These are phyloP conservation scores for Oreotragus oreotragus DNA, from an alignment of 2,113 vertebrate species.

Conservation along the genomic window DNA sequence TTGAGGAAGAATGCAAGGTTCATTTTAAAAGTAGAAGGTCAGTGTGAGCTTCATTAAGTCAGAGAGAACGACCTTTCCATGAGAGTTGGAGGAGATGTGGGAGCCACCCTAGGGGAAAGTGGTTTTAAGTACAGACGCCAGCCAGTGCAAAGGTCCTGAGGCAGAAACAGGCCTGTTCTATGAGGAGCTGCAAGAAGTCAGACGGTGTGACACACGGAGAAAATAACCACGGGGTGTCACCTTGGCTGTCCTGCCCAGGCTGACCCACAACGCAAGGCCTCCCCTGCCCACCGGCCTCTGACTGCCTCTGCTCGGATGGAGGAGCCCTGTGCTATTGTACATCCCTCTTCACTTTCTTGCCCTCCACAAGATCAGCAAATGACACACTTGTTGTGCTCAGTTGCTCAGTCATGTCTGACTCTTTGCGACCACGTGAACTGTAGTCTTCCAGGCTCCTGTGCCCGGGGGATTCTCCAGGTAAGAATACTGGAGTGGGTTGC, in stretches of 20 bases:
- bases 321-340: neutral
- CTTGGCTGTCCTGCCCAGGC: too few relatives aligned
- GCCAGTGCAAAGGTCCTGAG: neutral
- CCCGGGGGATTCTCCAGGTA: neutral
- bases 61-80: neutral
- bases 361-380: neutral
- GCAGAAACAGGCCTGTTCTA: neutral
- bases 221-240: neutral
- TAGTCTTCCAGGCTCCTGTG: neutral
- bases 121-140: neutral
- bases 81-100: neutral
- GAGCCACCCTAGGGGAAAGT: neutral
- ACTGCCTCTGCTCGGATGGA: neutral
- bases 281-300: accelerated
- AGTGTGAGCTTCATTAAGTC: neutral
- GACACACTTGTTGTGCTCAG: neutral
- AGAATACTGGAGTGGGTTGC: neutral
- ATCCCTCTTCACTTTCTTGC: neutral
- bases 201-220: neutral
- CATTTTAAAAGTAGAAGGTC: neutral
- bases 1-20: neutral
- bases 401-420: accelerated
- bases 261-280: accelerated
- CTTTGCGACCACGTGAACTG: neutral
- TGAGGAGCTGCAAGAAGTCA: neutral